phyloP scores from a whole-genome alignment of 2,888 invertebrate species.

The Punctoribates punctum region DNA sequence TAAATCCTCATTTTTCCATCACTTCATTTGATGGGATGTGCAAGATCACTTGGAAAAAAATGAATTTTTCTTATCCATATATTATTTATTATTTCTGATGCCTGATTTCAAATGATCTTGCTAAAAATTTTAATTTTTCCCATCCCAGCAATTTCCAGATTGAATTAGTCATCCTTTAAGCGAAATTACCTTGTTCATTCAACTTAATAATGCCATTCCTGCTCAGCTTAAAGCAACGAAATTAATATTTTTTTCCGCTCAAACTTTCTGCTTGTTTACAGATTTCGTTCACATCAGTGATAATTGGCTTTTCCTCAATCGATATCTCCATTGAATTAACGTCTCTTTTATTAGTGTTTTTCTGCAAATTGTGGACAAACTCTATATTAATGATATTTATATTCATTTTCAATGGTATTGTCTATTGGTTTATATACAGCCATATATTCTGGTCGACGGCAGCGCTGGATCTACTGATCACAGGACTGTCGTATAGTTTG shows the following conservation, averaged over 20 bases:
- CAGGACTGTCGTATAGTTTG: not conserved
- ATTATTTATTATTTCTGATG: too few relatives aligned
- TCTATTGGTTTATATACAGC: conserved; percentile 6
- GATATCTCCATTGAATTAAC: not conserved
- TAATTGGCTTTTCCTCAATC: not conserved
- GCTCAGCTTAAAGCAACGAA: too few relatives aligned
- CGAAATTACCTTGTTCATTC: too few relatives aligned
- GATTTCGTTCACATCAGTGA: not conserved
- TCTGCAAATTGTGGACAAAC: not conserved
- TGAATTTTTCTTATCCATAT: too few relatives aligned
- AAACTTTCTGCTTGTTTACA: not conserved
- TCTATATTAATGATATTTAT: not conserved
- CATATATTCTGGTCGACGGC: not conserved
- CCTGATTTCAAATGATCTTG: too few relatives aligned
- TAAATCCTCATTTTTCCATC: not conserved
- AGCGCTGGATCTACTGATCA: not conserved
- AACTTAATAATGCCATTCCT: too few relatives aligned
- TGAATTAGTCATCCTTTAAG: too few relatives aligned
- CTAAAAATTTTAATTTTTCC: too few relatives aligned
- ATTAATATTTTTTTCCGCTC: not conserved
- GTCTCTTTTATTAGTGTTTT: not conserved
- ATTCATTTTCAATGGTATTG: not conserved
- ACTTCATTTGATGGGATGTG: too few relatives aligned
- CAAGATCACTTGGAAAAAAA: too few relatives aligned
- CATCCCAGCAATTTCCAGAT: too few relatives aligned